These are phyloP conservation scores for Drosophila tropicalis DNA, from an alignment of 1,140 invertebrate species.

Conservation along the genomic window DNA sequence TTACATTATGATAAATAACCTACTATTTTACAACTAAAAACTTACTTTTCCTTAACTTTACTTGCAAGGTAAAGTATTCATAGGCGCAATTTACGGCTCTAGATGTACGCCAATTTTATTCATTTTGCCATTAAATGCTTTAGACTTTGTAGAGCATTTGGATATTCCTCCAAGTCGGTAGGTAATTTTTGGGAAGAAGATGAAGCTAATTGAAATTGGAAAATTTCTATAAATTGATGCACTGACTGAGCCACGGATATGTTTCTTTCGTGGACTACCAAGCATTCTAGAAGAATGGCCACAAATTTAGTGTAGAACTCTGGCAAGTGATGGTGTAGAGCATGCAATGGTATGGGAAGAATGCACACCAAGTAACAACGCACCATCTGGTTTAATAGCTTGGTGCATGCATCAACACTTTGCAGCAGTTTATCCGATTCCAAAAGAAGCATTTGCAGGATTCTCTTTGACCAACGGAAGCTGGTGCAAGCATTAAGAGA, in stretches of 20 bases:
- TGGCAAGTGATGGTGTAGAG: constrained; percentile 38
- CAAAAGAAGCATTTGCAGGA: constrained; percentile 63
- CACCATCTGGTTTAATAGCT: constrained; percentile 43
- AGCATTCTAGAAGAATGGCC: constrained; percentile 46
- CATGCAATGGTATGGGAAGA: constrained; percentile 56
- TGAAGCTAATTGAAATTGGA: constrained; percentile 44
- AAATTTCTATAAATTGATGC: constrained; percentile 43
- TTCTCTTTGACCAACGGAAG: constrained; percentile 64
- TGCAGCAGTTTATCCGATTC: constrained; percentile 63
- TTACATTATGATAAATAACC: background rate
- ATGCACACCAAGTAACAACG: constrained; percentile 66
- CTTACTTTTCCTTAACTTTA: no score
- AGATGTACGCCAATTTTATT: background rate
- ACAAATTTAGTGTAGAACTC: constrained; percentile 65
- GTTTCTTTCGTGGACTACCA: constrained; percentile 33
- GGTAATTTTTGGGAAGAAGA: background rate
- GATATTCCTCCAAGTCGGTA: constrained; percentile 19
- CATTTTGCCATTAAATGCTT: constrained; percentile 26
- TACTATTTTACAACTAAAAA: no score
- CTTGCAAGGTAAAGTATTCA: no score
- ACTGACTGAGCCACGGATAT: constrained; percentile 37
- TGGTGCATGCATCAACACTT: constrained; percentile 19
- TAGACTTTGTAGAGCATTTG: constrained; percentile 33
- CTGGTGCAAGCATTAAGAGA: constrained; percentile 50
- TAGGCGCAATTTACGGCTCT: no score